A percentile compares a stretch with the other conserved stretches of the same genome.
phyloP scores from a whole-genome alignment of 2,797 vertebrate genomes.

The Notoglanidium macrostoma region DNA sequence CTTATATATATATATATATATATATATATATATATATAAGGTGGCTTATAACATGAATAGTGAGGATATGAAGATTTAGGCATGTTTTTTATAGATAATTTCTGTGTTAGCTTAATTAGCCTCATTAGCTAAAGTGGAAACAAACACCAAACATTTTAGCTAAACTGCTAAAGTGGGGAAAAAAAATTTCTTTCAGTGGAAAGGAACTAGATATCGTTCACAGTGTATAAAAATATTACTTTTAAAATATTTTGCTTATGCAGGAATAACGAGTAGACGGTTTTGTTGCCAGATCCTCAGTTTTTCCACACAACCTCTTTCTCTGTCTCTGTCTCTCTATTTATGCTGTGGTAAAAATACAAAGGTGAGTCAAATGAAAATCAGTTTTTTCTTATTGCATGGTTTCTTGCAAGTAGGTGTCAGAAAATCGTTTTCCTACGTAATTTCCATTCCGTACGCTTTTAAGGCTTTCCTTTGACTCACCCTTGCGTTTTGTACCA shows the following conservation, averaged over 20 bases:
- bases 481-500: background rate
- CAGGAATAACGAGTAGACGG: background rate
- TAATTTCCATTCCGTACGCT: too few species aligned
- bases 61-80: background rate
- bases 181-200: background rate
- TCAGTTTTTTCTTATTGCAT: background rate
- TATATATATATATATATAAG: too few species aligned
- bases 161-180: background rate
- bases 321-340: too few species aligned
- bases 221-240: background rate
- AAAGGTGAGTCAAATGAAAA: background rate
- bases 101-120: background rate
- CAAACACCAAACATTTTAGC: background rate
- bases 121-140: background rate
- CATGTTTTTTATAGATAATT: background rate
- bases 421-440: background rate
- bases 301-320: background rate
- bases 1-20: too few species aligned
- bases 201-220: background rate
- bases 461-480: background rate
- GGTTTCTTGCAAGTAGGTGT: background rate
- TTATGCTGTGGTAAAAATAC: background rate
- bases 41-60: background rate
- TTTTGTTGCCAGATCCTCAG: background rate
- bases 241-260: background rate